Conservation (phyloP, 2,113 vertebrate species). For the Catharus bicknelli region DNA sequence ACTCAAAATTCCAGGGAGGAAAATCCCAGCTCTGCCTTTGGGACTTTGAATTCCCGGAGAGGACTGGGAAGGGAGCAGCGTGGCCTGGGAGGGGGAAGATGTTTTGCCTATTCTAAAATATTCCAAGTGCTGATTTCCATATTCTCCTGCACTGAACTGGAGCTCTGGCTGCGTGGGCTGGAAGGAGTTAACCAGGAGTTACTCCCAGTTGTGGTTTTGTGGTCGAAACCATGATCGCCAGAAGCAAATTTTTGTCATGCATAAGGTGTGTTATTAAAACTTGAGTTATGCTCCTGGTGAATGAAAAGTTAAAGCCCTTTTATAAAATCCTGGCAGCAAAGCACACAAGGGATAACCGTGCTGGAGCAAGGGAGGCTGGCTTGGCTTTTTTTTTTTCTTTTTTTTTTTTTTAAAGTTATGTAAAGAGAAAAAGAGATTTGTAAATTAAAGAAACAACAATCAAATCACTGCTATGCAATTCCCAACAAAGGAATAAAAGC, state of each 20-base stretch:
- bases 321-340: slow-evolving; percentile 71
- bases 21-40: neutral
- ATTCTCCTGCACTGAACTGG: neutral
- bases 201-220: slow-evolving; percentile 82
- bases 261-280: slow-evolving; percentile 84
- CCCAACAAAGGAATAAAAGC: slow-evolving; percentile 15
- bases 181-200: slow-evolving; percentile 80
- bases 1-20: neutral
- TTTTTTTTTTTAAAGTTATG: neutral
- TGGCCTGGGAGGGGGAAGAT: neutral
- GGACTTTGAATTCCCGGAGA: neutral
- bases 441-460: slow-evolving; percentile 53
- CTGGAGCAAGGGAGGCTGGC: neutral
- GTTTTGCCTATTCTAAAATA: slow-evolving; percentile 39
- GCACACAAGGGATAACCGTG: slow-evolving; percentile 37
- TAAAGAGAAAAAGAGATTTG: slow-evolving; percentile 52
- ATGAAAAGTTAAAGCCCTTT: slow-evolving; percentile 82
- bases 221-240: slow-evolving; percentile 86
- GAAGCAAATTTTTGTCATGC: slow-evolving; percentile 85
- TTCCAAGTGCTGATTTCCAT: slow-evolving; percentile 30
- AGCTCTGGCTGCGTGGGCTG: slow-evolving; percentile 32
- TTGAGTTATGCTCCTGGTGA: slow-evolving; percentile 77
- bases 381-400: neutral
- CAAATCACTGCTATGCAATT: slow-evolving; percentile 7
- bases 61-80: neutral